These are phyloP conservation scores for Pluvialis apricaria DNA, from an alignment of 2,113 vertebrate genomes.

Conservation along the genomic window DNA sequence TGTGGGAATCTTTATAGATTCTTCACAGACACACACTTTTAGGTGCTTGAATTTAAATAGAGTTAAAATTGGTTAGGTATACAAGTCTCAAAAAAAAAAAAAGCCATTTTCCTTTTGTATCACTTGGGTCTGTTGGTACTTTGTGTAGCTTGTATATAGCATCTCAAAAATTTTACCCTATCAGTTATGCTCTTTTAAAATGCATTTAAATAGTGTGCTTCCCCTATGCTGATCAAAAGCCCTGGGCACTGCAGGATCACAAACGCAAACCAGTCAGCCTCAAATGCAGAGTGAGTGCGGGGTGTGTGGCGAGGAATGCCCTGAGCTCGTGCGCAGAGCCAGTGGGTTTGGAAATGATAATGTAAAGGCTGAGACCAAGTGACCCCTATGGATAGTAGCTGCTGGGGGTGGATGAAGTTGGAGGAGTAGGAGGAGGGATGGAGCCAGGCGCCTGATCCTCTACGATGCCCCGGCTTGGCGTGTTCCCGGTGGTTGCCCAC, in stretches of 20 bases:
- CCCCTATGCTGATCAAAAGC: neutral
- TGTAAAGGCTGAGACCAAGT: neutral
- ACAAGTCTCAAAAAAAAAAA: neutral
- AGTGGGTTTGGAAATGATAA: fast-evolving
- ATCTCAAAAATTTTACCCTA: fast-evolving
- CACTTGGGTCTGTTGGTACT: neutral
- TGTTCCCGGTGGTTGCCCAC: too few relatives aligned
- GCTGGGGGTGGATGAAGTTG: neutral
- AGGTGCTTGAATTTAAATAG: neutral
- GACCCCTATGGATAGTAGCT: neutral
- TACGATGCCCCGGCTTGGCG: fast-evolving
- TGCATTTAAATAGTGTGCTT: fast-evolving
- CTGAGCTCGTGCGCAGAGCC: neutral
- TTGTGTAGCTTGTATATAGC: neutral
- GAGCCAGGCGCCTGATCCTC: neutral
- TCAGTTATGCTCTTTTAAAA: neutral
- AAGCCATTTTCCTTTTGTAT: neutral
- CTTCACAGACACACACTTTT: neutral
- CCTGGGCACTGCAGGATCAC: fast-evolving
- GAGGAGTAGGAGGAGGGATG: neutral
- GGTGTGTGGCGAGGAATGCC: fast-evolving
- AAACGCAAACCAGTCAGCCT: too few relatives aligned
- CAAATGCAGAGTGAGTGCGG: neutral
- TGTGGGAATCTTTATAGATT: fast-evolving
- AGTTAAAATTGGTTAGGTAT: neutral